These are phyloP conservation scores for Oxyruncus cristatus DNA, from an alignment of 2,113 vertebrate species.

Conservation along the genomic window DNA sequence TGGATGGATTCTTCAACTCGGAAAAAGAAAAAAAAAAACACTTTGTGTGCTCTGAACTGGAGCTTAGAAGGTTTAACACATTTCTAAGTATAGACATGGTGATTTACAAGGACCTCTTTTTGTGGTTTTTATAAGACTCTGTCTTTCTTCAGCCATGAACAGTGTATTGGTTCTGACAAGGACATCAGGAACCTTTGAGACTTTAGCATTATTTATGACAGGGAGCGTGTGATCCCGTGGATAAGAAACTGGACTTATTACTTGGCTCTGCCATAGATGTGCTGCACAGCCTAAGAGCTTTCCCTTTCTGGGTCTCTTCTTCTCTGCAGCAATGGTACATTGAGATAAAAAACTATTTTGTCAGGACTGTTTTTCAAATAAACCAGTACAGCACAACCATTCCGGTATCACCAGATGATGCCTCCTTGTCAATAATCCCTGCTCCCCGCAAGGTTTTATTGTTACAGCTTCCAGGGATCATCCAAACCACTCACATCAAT, in stretches of 20 bases:
- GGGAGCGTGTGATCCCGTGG: not conserved
- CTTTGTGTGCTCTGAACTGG: not conserved
- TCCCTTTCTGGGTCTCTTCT: not conserved
- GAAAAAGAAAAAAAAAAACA: not conserved
- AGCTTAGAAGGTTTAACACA: slow-evolving; percentile 1
- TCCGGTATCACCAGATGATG: not conserved
- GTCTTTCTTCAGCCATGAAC: slow-evolving; percentile 14
- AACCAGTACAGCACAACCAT: not conserved
- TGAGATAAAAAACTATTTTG: not conserved
- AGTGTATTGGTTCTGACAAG: slow-evolving; percentile 30
- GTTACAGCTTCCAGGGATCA: not conserved
- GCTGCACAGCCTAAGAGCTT: not conserved
- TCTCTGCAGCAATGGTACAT: not conserved
- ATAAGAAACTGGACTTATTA: slow-evolving; percentile 8
- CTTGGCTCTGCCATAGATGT: not conserved
- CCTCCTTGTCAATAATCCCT: not conserved
- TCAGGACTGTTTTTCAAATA: not conserved
- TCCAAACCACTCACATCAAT: not conserved
- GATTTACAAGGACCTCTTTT: slow-evolving; percentile 28
- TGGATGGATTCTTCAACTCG: slow-evolving; percentile 14
- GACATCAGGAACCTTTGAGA: not conserved
- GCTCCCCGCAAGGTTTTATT: not conserved
- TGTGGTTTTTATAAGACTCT: slow-evolving; percentile 30
- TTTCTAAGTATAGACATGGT: slow-evolving; percentile 49
- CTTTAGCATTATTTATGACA: not conserved